Base-by-base conservation (phyloP, 2,888 invertebrate species). In the Cheilosia grossa region DNA sequence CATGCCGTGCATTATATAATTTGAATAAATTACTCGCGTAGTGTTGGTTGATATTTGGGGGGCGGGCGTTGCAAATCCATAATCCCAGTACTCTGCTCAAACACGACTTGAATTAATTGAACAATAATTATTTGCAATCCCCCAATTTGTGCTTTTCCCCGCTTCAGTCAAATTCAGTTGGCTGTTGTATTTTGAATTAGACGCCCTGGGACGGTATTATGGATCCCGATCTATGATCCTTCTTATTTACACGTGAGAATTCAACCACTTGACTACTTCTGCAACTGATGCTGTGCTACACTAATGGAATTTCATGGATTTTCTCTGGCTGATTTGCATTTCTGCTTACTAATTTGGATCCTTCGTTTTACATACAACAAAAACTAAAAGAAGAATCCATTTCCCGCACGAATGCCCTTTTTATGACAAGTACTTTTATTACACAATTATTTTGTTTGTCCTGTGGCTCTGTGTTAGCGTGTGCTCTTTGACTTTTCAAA, bases 331-430 rank as follows among this genome's bases (percentile, higher is more conserved):
- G 10, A 79, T 74, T 79, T 83, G 69, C 67, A 79, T 79, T 83
- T 73, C 13, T 73, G 70, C 54, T 82, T 49, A 56, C 82, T 83
- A 74, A 83, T 83, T 83, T 64, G 42, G 44, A 33, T 64, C 42
- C 30, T 40, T 59, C 21, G 15, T 44, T 51, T 47, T 15, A 0
- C 4, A 13, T n/a, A n/a, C 37, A 24, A 42, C 61, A 44, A 49
- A 63, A 73, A 27, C 64, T 17, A 47, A 47, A 63, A 15, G 64
- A n/a, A 47, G 54, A 13, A 37, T 4, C 37, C 37, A 13, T 30
- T 63, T 54, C 56, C 61, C 63, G 33, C 69, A 70, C 49, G 54
- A 63, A 78, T 70, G 78, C 30, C 69, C 78, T 69, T 78, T 70
- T 70, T 70, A 78, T 63, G 78, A 37, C 61, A 63, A 78, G 69